Conservation (phyloP, 2,888 invertebrate species). For the Dascillus cervinus region DNA sequence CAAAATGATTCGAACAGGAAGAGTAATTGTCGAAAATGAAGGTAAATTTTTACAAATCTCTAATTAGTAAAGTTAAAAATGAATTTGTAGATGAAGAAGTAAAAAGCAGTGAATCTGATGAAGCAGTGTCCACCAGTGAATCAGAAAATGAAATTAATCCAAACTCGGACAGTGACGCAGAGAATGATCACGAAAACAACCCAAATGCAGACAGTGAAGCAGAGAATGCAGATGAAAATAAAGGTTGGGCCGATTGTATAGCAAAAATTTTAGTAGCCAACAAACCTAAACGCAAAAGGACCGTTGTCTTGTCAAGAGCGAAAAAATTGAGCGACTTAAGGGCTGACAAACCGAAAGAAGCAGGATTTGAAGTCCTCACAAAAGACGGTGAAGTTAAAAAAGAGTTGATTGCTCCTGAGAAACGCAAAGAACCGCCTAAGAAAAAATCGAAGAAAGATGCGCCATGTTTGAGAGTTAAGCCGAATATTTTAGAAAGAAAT, state of each 20-base stretch:
- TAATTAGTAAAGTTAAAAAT: no score
- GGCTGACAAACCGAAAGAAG: conserved; percentile 42
- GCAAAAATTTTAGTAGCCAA: conserved; percentile 68
- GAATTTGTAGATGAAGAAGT: no score
- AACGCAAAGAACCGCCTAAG: no score
- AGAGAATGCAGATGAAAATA: conserved; percentile 38
- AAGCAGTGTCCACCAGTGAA: no score
- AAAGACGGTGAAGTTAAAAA: conserved; percentile 46
- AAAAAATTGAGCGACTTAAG: conserved; percentile 58
- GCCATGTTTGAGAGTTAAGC: conserved; percentile 64
- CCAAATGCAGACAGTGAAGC: background rate
- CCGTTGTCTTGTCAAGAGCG: conserved; percentile 69
- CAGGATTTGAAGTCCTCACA: conserved; percentile 59
- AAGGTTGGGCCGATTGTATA: conserved; percentile 78
- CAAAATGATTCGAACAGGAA: no score
- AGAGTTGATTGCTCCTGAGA: no score
- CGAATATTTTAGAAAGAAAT: conserved; percentile 66
- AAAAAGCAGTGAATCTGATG: no score
- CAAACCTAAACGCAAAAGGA: conserved; percentile 68
- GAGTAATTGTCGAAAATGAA: conserved; percentile 4
- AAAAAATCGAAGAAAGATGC: no score
- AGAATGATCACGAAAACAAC: conserved; percentile 1
- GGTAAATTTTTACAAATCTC: no score
- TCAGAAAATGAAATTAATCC: background rate
- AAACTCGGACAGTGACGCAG: background rate